Percentiles rank a stretch among this genome's conserved stretches.
Evolutionary conservation across 2,888 invertebrate species (phyloP).

Genomic region (Epinotia demarniana): DNA sequence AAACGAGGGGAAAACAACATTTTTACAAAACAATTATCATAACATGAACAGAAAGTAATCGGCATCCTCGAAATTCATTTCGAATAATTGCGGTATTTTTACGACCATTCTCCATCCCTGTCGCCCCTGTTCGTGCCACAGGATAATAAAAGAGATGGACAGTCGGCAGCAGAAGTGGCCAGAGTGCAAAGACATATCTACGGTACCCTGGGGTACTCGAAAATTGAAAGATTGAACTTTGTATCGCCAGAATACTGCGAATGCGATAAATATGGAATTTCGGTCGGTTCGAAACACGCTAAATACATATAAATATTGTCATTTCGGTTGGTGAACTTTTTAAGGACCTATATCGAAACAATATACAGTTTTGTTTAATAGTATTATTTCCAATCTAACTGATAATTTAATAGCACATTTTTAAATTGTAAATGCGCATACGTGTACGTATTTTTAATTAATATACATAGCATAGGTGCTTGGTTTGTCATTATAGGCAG

Average conservation of each 20-base stretch:
- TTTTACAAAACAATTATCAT: slow-evolving; percentile 45
- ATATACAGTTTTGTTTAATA: too few species aligned
- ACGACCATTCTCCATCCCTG: slow-evolving; percentile 39
- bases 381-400: too few species aligned
- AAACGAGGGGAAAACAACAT: slow-evolving; percentile 26
- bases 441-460: too few species aligned
- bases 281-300: too few species aligned
- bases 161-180: neutral
- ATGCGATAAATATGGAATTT: neutral
- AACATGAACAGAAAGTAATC: slow-evolving; percentile 43
- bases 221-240: neutral
- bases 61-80: slow-evolving; percentile 42
- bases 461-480: too few species aligned
- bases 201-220: neutral
- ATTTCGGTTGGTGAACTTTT: too few species aligned
- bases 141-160: slow-evolving; percentile 38
- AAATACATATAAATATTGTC: too few species aligned
- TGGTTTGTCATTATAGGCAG: too few species aligned
- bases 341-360: too few species aligned
- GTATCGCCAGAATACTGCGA: neutral
- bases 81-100: slow-evolving; percentile 44
- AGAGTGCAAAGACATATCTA: neutral
- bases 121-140: slow-evolving; percentile 42
- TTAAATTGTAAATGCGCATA: too few species aligned
- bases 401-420: too few species aligned